Percentiles rank a stretch among this genome's conserved stretches.
These are phyloP conservation scores for Acanthochromis polyacanthus DNA, from an alignment of 2,113 vertebrate species.

Conservation along the genomic window DNA sequence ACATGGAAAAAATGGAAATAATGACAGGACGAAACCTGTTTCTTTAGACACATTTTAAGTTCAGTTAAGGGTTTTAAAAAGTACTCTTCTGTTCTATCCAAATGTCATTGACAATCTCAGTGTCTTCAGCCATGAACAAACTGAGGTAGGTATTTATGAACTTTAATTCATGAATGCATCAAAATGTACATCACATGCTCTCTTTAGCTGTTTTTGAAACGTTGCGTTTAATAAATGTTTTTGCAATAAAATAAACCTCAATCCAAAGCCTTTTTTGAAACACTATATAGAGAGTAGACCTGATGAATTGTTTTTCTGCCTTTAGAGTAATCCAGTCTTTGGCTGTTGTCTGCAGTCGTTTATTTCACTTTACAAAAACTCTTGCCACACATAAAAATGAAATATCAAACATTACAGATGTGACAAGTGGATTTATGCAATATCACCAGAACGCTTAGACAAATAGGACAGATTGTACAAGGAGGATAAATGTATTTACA, in stretches of 20 bases:
- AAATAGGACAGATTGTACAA: constrained; percentile 61
- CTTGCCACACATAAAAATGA: constrained; percentile 71
- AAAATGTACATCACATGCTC: constrained; percentile 6
- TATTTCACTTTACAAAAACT: constrained; percentile 81
- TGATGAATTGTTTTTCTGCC: no score
- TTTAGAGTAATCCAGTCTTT: constrained; percentile 32
- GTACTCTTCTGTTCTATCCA: not conserved
- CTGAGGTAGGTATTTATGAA: no score
- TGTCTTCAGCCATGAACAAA: no score
- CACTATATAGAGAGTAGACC: no score
- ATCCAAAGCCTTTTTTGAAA: not conserved
- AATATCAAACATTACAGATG: constrained; percentile 70
- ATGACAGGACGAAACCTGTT: not conserved
- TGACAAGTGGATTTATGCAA: constrained; percentile 52
- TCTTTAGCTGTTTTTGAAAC: constrained; percentile 46
- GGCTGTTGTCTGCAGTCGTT: constrained; percentile 63
- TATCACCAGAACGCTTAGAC: constrained; percentile 70
- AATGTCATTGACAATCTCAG: not conserved
- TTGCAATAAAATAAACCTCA: not conserved
- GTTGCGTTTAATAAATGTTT: constrained; percentile 31
- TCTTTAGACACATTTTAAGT: constrained; percentile 2
- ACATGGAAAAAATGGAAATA: not conserved
- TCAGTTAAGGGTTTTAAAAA: constrained; percentile 33
- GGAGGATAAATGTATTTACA: constrained; percentile 70
- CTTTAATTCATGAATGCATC: constrained; percentile 7